Evolutionary conservation across 2,113 vertebrate genomes (phyloP).

Genomic region (Phocoena phocoena): DNA sequence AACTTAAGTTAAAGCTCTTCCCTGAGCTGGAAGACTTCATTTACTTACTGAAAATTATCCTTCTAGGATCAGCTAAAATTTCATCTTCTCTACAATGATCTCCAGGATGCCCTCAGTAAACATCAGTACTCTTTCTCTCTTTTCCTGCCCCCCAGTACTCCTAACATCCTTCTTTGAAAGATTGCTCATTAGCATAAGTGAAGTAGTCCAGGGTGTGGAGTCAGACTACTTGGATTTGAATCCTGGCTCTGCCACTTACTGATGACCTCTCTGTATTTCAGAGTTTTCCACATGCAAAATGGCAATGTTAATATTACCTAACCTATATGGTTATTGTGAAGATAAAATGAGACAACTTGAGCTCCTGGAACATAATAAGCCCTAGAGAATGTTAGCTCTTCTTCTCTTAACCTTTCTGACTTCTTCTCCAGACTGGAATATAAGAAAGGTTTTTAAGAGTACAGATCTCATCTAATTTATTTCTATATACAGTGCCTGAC

Average conservation of each 20-base stretch:
- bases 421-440: background rate
- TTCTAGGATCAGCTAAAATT: conserved; percentile 21
- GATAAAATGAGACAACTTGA: conserved; percentile 17
- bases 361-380: background rate
- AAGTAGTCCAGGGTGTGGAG: background rate
- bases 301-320: background rate
- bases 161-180: background rate
- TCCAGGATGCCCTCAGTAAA: background rate
- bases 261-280: background rate
- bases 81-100: background rate
- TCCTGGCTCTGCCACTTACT: background rate
- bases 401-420: conserved; percentile 18
- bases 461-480: background rate
- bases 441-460: background rate
- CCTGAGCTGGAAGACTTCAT: background rate
- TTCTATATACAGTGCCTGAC: background rate
- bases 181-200: background rate
- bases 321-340: background rate
- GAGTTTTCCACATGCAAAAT: background rate
- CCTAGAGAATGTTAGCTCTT: conserved; percentile 41
- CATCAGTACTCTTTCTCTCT: background rate
- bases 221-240: conserved; percentile 14
- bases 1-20: conserved; percentile 1
- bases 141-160: background rate
- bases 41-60: conserved; percentile 20